Percentiles rank a stretch among this genome's conserved stretches.
phyloP scores from a whole-genome alignment of 1,140 invertebrate genomes.

The Portunus trituberculatus region DNA sequence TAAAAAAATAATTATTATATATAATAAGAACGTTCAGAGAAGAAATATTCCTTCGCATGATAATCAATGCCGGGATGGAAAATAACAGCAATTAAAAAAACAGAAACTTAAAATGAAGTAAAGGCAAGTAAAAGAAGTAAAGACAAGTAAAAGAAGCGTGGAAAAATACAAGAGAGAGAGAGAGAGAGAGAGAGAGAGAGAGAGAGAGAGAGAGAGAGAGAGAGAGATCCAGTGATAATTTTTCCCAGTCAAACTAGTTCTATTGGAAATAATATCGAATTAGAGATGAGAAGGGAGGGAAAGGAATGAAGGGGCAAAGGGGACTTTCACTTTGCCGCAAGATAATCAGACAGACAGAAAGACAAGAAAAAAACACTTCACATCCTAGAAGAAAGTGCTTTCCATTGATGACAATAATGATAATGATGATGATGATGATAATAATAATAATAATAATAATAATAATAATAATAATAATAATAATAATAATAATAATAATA shows the following conservation, averaged over 20 bases:
- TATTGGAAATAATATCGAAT: background rate
- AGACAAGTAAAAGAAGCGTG: background rate
- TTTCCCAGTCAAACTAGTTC: background rate
- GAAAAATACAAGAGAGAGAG: background rate
- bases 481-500: too few relatives aligned
- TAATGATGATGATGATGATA: too few relatives aligned
- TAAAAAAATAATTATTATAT: background rate
- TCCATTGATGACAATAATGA: background rate
- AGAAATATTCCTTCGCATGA: background rate
- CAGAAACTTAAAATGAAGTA: background rate
- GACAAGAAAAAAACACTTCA: background rate
- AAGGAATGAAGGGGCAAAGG: background rate
- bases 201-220: slow-evolving; percentile 20
- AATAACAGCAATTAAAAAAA: background rate
- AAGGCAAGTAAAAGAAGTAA: background rate
- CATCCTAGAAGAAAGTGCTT: background rate
- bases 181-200: slow-evolving; percentile 20
- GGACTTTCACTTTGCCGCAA: background rate
- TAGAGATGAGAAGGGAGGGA: background rate
- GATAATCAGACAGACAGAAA: background rate
- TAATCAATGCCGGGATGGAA: background rate
- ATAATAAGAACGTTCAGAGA: background rate
- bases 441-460: background rate
- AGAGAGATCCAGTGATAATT: background rate
- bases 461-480: too few relatives aligned